Evolutionary conservation across 2,797 vertebrate species (phyloP).

Genomic region (Galaxias olidus): DNA sequence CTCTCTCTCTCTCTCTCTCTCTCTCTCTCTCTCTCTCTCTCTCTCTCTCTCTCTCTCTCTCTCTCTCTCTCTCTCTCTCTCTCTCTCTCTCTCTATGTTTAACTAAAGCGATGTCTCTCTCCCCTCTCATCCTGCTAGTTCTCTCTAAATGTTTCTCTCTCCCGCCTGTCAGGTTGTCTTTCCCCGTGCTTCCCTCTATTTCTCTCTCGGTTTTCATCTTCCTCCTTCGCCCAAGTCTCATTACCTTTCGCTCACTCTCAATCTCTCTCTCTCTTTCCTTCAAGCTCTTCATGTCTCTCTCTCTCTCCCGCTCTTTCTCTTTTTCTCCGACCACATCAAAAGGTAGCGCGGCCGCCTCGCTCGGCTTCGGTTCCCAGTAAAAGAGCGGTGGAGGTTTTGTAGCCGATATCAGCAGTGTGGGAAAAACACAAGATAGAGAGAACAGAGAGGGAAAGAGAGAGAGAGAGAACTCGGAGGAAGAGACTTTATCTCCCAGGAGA

Average conservation of each 20-base stretch:
- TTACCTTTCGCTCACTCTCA: constrained; percentile 12
- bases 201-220: constrained; percentile 3
- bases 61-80: constrained; percentile 21
- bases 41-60: constrained; percentile 1
- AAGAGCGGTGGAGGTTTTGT: not conserved
- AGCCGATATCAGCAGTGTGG: not conserved
- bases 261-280: constrained; percentile 1
- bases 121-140: not conserved
- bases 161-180: constrained; percentile 3
- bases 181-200: constrained; percentile 19
- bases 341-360: not conserved
- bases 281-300: not conserved
- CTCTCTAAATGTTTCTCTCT: not conserved
- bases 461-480: not conserved
- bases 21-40: constrained; percentile 2
- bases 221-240: not conserved
- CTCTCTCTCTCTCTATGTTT: constrained; percentile 14
- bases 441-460: constrained; percentile 4
- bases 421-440: constrained; percentile 1
- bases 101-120: not conserved
- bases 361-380: not conserved
- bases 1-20: constrained; percentile 10
- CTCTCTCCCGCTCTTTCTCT: not conserved
- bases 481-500: constrained; percentile 14
- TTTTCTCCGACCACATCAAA: constrained; percentile 13